These are phyloP conservation scores for Tachina lurida DNA, from an alignment of 2,888 invertebrate genomes.

Conservation along the genomic window DNA sequence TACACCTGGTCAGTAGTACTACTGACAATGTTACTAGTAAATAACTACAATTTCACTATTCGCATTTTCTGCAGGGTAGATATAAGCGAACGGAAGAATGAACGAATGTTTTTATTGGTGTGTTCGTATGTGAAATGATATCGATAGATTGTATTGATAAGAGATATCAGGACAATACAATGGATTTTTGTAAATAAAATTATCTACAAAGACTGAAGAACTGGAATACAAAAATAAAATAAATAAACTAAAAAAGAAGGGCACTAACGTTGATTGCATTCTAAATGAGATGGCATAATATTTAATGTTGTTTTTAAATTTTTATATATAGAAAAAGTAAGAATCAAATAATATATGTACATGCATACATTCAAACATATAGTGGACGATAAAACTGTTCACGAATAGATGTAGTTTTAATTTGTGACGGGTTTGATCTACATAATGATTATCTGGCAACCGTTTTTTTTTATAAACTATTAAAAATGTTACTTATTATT, in stretches of 20 bases:
- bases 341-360: conserved; percentile 35
- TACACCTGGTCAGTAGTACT: too few relatives aligned
- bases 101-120: conserved; percentile 38
- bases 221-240: conserved; percentile 19
- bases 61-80: too few relatives aligned
- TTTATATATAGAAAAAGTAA: conserved; percentile 34
- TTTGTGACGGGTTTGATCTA: too few relatives aligned
- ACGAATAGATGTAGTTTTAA: too few relatives aligned
- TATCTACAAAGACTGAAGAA: conserved; percentile 44
- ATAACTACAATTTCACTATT: too few relatives aligned
- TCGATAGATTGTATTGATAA: conserved; percentile 70
- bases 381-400: neutral
- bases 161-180: conserved; percentile 68
- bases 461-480: too few relatives aligned
- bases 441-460: too few relatives aligned
- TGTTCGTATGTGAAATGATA: conserved; percentile 47
- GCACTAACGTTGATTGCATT: conserved; percentile 71
- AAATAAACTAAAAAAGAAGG: conserved; percentile 53
- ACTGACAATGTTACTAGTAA: too few relatives aligned
- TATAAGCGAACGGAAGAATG: neutral
- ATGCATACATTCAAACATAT: neutral
- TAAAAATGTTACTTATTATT: too few relatives aligned
- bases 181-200: conserved; percentile 60
- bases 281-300: conserved; percentile 69
- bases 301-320: conserved; percentile 62